Evolutionary conservation across 2,113 vertebrate genomes (phyloP).

Genomic region (Bos javanicus): DNA sequence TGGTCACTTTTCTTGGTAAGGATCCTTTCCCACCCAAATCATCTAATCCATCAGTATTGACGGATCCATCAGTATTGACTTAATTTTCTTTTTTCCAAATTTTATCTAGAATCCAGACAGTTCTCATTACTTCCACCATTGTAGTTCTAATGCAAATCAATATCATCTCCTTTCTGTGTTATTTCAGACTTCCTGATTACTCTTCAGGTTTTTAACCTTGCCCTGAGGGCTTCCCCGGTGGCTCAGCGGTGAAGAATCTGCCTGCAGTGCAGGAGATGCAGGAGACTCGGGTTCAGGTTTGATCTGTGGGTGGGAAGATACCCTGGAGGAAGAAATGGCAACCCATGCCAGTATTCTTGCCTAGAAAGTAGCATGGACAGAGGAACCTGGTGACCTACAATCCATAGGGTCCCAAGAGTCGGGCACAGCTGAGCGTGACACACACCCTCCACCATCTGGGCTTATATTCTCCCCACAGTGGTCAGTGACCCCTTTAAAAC

Average conservation of each 20-base stretch:
- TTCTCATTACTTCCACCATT: background rate
- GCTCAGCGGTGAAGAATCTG: background rate
- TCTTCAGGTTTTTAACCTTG: background rate
- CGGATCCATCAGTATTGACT: background rate
- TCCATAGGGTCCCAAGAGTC: background rate
- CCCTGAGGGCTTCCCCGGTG: background rate
- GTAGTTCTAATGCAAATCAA: background rate
- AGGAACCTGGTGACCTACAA: background rate
- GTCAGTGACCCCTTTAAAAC: background rate
- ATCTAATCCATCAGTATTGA: background rate
- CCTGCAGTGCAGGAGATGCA: background rate
- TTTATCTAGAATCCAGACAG: background rate
- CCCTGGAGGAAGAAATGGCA: background rate
- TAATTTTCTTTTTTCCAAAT: background rate
- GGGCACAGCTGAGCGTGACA: background rate
- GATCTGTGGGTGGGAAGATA: background rate
- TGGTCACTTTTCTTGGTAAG: background rate
- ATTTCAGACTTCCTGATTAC: background rate
- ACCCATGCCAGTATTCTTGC: background rate
- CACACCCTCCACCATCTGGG: background rate
- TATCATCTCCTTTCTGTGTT: background rate
- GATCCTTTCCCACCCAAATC: background rate
- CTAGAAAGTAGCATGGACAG: background rate
- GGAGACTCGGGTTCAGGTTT: rapidly evolving
- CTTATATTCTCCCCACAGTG: background rate